phyloP scores from a whole-genome alignment of 1,140 invertebrate genomes.

The Sitobion miscanthi region DNA sequence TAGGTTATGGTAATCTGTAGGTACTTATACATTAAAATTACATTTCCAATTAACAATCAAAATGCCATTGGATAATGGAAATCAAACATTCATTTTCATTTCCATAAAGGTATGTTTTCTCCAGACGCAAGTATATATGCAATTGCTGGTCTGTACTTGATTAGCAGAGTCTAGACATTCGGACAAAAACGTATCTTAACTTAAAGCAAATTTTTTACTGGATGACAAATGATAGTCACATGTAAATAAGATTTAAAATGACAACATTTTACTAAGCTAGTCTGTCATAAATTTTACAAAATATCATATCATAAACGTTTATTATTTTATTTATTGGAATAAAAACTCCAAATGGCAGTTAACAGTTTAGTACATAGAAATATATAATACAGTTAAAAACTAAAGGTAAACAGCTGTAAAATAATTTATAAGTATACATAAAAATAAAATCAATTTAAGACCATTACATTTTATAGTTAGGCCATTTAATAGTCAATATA shows the following conservation, averaged over 20 bases:
- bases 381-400: not conserved
- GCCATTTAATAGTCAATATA: too few relatives aligned
- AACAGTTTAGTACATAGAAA: not conserved
- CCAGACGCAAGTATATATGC: not conserved
- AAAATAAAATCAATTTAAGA: not conserved
- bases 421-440: not conserved
- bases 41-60: not conserved
- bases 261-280: not conserved
- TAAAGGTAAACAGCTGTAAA: not conserved
- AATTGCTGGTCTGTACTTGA: not conserved
- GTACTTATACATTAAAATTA: not conserved
- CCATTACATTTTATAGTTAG: too few relatives aligned
- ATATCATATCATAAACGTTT: too few relatives aligned
- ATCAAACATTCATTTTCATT: not conserved
- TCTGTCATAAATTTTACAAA: too few relatives aligned
- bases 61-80: not conserved
- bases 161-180: not conserved
- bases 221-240: not conserved
- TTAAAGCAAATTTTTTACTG: not conserved
- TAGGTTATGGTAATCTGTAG: not conserved
- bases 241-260: not conserved
- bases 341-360: not conserved
- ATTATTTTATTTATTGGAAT: not conserved
- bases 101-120: not conserved
- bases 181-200: not conserved